Percentiles rank a stretch among this genome's conserved stretches.
Evolutionary conservation across 2,113 vertebrate genomes (phyloP).

Genomic region (Anguilla japonica): DNA sequence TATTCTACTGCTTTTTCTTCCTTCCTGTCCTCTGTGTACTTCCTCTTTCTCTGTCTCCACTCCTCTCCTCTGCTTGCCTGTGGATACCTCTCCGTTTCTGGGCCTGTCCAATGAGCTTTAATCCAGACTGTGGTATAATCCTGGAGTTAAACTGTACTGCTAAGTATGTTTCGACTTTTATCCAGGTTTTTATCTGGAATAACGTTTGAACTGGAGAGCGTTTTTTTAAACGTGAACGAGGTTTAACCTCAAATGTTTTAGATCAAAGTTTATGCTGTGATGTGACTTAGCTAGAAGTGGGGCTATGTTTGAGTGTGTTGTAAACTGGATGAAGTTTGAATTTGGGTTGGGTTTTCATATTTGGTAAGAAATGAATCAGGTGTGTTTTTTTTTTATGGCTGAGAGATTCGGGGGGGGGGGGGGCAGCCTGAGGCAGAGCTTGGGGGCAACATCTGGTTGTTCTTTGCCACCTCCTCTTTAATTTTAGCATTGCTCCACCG

Average conservation of each 20-base stretch:
- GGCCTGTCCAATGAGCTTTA: background rate
- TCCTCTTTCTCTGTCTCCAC: background rate
- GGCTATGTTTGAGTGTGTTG: background rate
- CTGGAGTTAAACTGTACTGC: background rate
- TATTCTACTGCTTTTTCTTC: constrained; percentile 56
- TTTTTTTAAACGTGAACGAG: too few relatives aligned
- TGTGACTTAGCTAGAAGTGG: background rate
- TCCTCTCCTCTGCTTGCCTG: background rate
- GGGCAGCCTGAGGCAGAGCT: background rate
- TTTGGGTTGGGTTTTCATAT: too few relatives aligned
- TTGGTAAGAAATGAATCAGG: too few relatives aligned
- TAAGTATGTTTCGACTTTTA: too few relatives aligned
- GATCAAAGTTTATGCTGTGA: background rate
- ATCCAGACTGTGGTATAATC: background rate
- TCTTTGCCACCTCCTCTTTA: background rate
- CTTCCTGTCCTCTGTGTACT: background rate
- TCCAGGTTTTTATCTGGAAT: background rate
- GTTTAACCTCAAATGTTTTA: background rate
- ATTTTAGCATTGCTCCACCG: background rate
- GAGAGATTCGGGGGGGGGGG: background rate
- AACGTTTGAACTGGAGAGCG: background rate
- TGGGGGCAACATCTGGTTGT: background rate
- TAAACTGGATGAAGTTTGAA: background rate
- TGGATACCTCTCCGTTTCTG: background rate
- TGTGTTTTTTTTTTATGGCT: too few relatives aligned